Percentiles rank a stretch among this genome's conserved stretches.
These are phyloP conservation scores for Papilio dardanus DNA, from an alignment of 1,140 invertebrate species.

Conservation along the genomic window DNA sequence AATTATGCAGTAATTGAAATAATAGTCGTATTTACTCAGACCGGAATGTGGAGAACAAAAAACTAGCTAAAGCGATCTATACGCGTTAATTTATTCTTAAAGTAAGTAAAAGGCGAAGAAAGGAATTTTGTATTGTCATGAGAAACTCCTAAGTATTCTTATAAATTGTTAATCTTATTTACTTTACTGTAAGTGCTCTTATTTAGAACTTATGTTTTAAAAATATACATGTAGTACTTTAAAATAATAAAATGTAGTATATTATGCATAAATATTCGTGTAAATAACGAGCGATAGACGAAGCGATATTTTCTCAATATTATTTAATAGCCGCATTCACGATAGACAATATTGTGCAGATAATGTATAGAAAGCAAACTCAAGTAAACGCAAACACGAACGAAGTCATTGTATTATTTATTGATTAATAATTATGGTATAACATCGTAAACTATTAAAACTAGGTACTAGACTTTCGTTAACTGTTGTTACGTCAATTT, in stretches of 20 bases:
- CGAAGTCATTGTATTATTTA: not conserved
- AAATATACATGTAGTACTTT: too few relatives aligned
- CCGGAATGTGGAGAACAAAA: not conserved
- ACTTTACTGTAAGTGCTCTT: not conserved
- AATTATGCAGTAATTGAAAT: not conserved
- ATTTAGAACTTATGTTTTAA: too few relatives aligned
- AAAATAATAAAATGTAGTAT: not conserved
- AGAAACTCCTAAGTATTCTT: not conserved
- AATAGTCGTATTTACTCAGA: not conserved
- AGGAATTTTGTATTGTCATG: not conserved
- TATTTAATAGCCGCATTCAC: not conserved
- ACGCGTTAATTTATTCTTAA: not conserved
- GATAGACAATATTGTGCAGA: not conserved
- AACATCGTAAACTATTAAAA: not conserved
- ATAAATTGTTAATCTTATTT: not conserved
- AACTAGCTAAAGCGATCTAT: not conserved
- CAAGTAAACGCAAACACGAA: constrained; percentile 9
- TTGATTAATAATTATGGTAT: not conserved
- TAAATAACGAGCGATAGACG: not conserved
- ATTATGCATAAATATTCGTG: not conserved
- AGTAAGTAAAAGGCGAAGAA: not conserved
- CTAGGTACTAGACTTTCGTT: too few relatives aligned
- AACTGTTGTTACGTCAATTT: too few relatives aligned
- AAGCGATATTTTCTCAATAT: not conserved
- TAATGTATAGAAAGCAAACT: constrained; percentile 1